These are phyloP conservation scores for Python bivittatus DNA, from an alignment of 2,113 vertebrate species.

Conservation along the genomic window DNA sequence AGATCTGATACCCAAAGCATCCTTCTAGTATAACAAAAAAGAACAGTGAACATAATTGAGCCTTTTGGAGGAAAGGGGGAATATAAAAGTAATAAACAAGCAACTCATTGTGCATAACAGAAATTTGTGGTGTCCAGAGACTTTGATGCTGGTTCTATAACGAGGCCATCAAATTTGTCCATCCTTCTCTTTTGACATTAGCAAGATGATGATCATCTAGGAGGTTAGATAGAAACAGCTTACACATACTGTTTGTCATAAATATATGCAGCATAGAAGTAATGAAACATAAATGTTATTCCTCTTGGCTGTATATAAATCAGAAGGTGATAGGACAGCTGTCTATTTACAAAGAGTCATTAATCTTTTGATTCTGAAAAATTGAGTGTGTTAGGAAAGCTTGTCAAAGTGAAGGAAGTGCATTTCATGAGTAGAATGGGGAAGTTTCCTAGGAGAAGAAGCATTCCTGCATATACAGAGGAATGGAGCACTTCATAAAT, in stretches of 20 bases:
- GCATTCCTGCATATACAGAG: constrained; percentile 14
- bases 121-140: background rate
- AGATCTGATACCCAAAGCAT: background rate
- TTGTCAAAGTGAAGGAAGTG: constrained; percentile 35
- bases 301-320: constrained; percentile 11
- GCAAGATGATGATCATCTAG: background rate
- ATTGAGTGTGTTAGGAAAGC: constrained; percentile 33
- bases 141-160: background rate
- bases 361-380: constrained; percentile 37
- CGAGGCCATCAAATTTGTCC: background rate
- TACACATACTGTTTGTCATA: background rate
- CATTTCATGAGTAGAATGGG: background rate
- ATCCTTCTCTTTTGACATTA: background rate
- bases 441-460: constrained; percentile 13
- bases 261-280: constrained; percentile 9
- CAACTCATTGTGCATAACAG: background rate
- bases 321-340: constrained; percentile 29
- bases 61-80: background rate
- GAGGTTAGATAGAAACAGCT: background rate
- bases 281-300: constrained; percentile 16
- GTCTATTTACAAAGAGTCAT: constrained; percentile 23
- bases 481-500: background rate
- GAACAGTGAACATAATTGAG: background rate
- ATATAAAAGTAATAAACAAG: background rate
- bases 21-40: background rate